Evolutionary conservation across 2,113 vertebrate genomes (phyloP).

Genomic region (Gracilinanus agilis): DNA sequence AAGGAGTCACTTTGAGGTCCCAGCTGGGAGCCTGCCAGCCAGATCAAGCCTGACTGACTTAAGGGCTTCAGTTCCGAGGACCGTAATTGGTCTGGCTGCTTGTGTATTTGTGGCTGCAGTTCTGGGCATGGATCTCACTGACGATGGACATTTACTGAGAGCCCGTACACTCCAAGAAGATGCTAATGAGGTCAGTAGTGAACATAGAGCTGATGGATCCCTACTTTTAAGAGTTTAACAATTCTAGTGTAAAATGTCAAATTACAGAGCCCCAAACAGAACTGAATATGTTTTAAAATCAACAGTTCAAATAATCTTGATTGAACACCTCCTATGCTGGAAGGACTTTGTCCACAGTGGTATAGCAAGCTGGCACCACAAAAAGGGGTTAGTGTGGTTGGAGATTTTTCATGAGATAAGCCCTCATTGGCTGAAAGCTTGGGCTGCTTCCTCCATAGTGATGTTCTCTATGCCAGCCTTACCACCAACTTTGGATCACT

Average conservation of each 20-base stretch:
- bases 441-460: neutral
- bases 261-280: neutral
- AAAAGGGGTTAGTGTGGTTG: neutral
- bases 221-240: neutral
- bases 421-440: neutral
- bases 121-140: neutral
- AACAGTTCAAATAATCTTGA: neutral
- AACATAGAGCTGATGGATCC: neutral
- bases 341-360: neutral
- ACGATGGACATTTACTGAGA: neutral
- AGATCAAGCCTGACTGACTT: neutral
- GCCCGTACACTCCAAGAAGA: neutral
- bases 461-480: neutral
- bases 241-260: neutral
- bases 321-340: neutral
- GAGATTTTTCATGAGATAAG: neutral
- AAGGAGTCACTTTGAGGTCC: constrained; percentile 1
- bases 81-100: neutral
- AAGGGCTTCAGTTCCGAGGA: neutral
- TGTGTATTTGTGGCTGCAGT: neutral
- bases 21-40: neutral
- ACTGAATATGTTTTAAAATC: neutral
- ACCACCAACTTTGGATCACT: neutral
- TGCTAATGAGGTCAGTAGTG: neutral
- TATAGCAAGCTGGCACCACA: neutral